These are phyloP conservation scores for Diabrotica balteata DNA, from an alignment of 2,888 invertebrate genomes.

Conservation along the genomic window DNA sequence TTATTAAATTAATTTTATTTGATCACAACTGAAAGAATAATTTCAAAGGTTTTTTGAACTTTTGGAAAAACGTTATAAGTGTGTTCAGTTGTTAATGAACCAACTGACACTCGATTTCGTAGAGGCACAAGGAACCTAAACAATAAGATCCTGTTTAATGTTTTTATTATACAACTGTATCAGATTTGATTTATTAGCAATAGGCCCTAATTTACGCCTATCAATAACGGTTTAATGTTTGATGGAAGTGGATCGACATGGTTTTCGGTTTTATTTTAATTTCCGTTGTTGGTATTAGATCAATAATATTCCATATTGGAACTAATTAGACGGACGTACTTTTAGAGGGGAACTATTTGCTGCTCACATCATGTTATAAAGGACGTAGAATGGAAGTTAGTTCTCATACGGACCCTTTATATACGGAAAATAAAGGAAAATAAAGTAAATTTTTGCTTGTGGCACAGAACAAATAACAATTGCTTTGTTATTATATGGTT, in stretches of 20 bases:
- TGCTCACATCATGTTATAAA: too few species aligned
- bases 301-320: conserved; percentile 15
- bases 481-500: too few species aligned
- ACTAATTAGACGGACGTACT: conserved; percentile 11
- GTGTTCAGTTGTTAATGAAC: not conserved
- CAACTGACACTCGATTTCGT: conserved; percentile 1
- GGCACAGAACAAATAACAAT: too few species aligned
- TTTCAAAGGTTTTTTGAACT: too few species aligned
- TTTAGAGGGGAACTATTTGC: too few species aligned
- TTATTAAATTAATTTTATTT: too few species aligned
- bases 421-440: too few species aligned
- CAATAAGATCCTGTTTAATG: conserved; percentile 41
- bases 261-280: conserved; percentile 32
- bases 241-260: conserved; percentile 41
- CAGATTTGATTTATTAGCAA: conserved; percentile 49
- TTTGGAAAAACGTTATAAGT: too few species aligned
- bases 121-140: conserved; percentile 12
- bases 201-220: conserved; percentile 49
- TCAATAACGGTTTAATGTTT: conserved; percentile 41
- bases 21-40: too few species aligned
- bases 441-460: too few species aligned
- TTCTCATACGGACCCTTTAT: too few species aligned
- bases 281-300: conserved; percentile 22
- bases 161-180: conserved; percentile 32
- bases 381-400: too few species aligned